Percentiles rank a stretch among this genome's conserved stretches.
phyloP scores from a whole-genome alignment of 2,113 vertebrate genomes.

The Melierax canorus region DNA sequence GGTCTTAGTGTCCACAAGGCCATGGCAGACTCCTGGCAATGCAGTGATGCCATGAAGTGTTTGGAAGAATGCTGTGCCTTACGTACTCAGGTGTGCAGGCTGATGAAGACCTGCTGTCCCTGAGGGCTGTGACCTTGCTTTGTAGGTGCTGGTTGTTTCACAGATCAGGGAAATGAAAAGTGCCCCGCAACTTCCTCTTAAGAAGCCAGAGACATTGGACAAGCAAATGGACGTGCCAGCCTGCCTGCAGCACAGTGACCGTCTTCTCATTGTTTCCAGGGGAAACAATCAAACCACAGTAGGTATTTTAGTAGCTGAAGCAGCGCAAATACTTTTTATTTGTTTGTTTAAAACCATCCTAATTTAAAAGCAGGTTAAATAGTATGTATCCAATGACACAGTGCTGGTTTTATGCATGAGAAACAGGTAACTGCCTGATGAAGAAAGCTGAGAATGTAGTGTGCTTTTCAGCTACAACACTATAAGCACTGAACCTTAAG shows the following conservation, averaged over 20 bases:
- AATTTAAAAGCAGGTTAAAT: background rate
- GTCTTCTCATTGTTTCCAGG: background rate
- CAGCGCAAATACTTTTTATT: background rate
- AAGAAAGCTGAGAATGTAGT: background rate
- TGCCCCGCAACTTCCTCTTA: background rate
- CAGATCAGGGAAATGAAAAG: background rate
- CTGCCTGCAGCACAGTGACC: background rate
- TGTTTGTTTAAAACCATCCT: background rate
- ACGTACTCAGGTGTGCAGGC: background rate
- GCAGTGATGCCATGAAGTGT: background rate
- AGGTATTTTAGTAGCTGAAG: background rate
- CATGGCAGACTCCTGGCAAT: background rate
- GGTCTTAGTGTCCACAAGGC: background rate
- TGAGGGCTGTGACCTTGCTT: background rate
- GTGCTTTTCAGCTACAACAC: background rate
- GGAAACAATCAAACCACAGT: background rate
- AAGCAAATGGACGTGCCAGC: fast-evolving
- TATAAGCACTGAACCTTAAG: background rate
- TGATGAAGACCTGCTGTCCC: background rate
- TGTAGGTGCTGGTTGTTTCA: background rate
- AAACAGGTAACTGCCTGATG: background rate
- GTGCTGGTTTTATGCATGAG: background rate
- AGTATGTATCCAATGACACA: background rate
- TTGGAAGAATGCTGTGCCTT: background rate
- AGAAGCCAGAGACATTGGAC: background rate